Evolutionary conservation across 2,888 invertebrate genomes (phyloP).

Genomic region (Tetrapedia diversipes): DNA sequence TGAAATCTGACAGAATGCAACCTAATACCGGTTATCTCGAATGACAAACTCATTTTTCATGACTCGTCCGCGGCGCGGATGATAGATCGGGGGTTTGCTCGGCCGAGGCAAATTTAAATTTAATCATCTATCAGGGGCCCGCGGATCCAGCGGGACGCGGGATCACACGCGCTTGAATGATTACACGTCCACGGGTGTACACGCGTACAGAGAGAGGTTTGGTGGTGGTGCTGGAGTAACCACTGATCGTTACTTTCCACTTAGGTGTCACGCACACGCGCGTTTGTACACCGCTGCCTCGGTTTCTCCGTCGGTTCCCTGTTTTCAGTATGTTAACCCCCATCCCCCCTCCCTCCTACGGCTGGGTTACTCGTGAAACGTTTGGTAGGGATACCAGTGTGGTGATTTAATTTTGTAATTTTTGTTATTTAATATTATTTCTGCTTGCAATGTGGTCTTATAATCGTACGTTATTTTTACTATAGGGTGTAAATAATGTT

Average conservation of each 20-base stretch:
- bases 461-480: too few relatives aligned
- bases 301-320: not conserved
- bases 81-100: constrained; percentile 56
- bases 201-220: constrained; percentile 24
- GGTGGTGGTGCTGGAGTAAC: constrained; percentile 46
- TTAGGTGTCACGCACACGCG: constrained; percentile 37
- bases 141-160: constrained; percentile 21
- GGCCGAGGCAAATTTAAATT: constrained; percentile 64
- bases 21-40: constrained; percentile 44
- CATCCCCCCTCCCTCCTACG: too few relatives aligned
- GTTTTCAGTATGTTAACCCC: too few relatives aligned
- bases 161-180: constrained; percentile 53
- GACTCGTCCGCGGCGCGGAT: constrained; percentile 31
- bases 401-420: too few relatives aligned
- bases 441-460: too few relatives aligned
- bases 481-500: too few relatives aligned
- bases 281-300: not conserved
- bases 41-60: constrained; percentile 60
- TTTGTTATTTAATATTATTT: too few relatives aligned
- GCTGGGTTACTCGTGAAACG: too few relatives aligned
- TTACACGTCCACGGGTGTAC: constrained; percentile 57
- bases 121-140: constrained; percentile 57
- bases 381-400: too few relatives aligned
- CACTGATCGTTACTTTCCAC: constrained; percentile 64
- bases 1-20: constrained; percentile 28